Base-by-base conservation (phyloP, 2,113 vertebrate genomes). In the Cololabis saira region DNA sequence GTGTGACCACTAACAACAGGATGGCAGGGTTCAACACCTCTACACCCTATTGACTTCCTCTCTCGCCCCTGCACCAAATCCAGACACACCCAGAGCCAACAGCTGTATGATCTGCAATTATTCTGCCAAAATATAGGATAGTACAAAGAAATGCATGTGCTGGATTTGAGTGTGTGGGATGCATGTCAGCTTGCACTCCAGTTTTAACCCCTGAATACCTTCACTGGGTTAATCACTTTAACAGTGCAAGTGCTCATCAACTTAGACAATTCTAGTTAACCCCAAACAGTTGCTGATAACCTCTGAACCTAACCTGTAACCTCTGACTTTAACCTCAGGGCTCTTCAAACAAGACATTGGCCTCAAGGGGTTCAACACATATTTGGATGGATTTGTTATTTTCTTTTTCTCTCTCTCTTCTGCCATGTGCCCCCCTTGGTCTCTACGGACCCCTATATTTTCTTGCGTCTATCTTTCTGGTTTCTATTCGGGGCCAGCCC, bases 1-100 rank as follows among this genome's bases (percentile, higher is more conserved):
- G 90, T 93, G 92, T 91, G 88, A 89, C 81, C 77, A 66, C 74
- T 71, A 85, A 87, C 90, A 92, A 93, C 90, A 91, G 91, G 90
- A 92, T 86, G 82, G 82, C 77, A 84, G 77, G 78, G 77, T 84
- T 87, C 86, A 85, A 87, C 91, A 85, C 89, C 85, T 90, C 89
- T 42, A 63, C 72, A 76, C 85, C 84, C 89, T 60, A 65, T 82
- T 83, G 78, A 77, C 85, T 90, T 92, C 89, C 91, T 90, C 71
- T 87, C 80, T 77, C 80, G 80, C 86, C 74, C 80, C 76, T n/a
- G 18, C 65, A 83, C 77, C 67, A 60, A 67, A 73, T 65, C 73
- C 54, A 67, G 59, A 81, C 80, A 74, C 81, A 85, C 90, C 88
- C 68, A 81, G 43, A 79, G 66, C 61, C 61, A 75, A 70, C 61